Percentiles rank a stretch among this genome's conserved stretches.
Evolutionary conservation across 2,113 vertebrate genomes (phyloP).

Genomic region (Rhinichthys klamathensis): DNA sequence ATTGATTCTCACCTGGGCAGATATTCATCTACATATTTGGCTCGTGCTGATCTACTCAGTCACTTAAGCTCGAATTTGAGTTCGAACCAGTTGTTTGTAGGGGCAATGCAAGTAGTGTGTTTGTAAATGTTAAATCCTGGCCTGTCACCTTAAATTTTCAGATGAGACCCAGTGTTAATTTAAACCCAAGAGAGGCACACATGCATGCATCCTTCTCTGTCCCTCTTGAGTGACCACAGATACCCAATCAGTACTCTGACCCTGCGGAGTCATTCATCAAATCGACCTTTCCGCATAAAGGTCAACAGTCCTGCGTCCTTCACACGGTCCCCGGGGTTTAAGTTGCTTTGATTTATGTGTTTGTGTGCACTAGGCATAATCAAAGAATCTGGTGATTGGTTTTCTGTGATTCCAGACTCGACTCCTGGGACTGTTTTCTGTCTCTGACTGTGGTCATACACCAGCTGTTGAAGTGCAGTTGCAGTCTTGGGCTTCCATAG

Average conservation of each 20-base stretch:
- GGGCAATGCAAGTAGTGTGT: conserved; percentile 9
- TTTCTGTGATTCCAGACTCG: conserved; percentile 16
- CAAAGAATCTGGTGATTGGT: conserved; percentile 39
- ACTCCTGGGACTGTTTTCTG: conserved; percentile 44
- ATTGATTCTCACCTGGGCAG: neutral
- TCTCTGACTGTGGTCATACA: conserved; percentile 30
- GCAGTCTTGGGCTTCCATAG: conserved; percentile 41
- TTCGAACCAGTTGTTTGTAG: neutral
- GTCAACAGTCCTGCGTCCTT: conserved; percentile 63
- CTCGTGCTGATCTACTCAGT: neutral
- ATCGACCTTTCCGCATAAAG: conserved; percentile 56
- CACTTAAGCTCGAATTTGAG: neutral
- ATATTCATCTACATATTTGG: neutral
- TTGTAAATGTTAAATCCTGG: conserved; percentile 58
- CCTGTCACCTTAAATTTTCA: conserved; percentile 56
- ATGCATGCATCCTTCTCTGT: neutral
- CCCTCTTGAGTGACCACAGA: conserved; percentile 9
- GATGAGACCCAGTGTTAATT: conserved; percentile 69
- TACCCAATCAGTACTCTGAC: conserved; percentile 68
- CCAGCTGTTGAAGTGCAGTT: conserved; percentile 39
- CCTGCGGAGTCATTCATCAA: conserved; percentile 71
- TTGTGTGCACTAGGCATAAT: conserved; percentile 37
- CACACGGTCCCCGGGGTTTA: conserved; percentile 52
- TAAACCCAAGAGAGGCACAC: conserved; percentile 55
- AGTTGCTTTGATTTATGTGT: conserved; percentile 47